phyloP scores from a whole-genome alignment of 2,797 vertebrate genomes.

The Sylvia borin region DNA sequence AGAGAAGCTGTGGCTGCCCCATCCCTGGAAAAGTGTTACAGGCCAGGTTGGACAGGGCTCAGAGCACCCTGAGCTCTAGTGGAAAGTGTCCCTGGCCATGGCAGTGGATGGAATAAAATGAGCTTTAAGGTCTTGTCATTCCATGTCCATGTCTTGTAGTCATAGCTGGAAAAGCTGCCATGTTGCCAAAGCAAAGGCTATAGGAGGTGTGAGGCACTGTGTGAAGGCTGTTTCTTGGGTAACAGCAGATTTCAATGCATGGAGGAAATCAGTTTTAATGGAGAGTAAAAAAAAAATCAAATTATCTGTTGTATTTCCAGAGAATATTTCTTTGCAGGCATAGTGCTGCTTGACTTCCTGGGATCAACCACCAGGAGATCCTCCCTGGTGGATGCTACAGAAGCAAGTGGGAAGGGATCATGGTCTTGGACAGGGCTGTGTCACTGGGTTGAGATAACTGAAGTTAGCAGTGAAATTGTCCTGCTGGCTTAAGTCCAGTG shows the following conservation, averaged over 20 bases:
- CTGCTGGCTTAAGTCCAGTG: neutral
- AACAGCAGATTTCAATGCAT: neutral
- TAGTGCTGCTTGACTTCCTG: neutral
- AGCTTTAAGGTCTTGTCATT: neutral
- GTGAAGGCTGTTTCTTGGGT: neutral
- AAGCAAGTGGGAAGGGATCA: neutral
- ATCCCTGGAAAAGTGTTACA: neutral
- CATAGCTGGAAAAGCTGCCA: neutral
- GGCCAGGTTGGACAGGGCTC: fast-evolving
- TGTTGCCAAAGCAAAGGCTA: neutral
- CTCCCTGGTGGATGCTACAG: neutral
- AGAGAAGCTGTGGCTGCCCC: neutral
- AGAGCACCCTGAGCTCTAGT: fast-evolving
- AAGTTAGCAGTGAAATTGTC: neutral
- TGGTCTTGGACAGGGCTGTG: fast-evolving
- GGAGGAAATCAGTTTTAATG: neutral
- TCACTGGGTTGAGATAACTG: neutral
- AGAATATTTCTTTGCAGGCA: neutral
- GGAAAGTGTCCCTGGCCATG: neutral
- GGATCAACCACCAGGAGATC: neutral
- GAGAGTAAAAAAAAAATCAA: neutral
- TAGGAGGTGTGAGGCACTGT: neutral
- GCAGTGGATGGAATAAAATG: no score
- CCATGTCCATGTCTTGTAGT: neutral
- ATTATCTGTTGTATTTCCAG: neutral